phyloP scores from a whole-genome alignment of 23 tunicate genomes.

The Corella eumyota region DNA sequence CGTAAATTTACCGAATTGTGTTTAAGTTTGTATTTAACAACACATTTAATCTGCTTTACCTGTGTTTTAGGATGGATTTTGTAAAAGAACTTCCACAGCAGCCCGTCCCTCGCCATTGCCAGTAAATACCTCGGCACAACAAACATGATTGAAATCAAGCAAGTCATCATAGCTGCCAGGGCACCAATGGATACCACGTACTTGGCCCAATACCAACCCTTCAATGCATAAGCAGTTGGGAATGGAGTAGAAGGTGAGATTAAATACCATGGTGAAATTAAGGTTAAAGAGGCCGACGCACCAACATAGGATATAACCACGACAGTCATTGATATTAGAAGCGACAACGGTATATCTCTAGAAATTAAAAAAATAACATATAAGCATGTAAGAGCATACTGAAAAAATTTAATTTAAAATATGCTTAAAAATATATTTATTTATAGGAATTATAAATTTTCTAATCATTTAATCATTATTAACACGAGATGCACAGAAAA shows the following conservation, averaged over 20 bases:
- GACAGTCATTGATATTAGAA: conserved; percentile 32
- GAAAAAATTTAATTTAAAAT: too few relatives aligned
- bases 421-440: too few relatives aligned
- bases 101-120: conserved; percentile 90
- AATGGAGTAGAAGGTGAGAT: conserved; percentile 37
- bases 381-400: neutral
- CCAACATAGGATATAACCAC: conserved; percentile 64
- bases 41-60: too few relatives aligned
- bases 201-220: conserved; percentile 65
- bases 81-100: conserved; percentile 43
- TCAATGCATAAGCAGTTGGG: conserved; percentile 42
- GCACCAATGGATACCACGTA: conserved; percentile 70
- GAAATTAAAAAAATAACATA: neutral
- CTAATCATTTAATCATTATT: too few relatives aligned
- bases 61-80: conserved; percentile 43
- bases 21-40: too few relatives aligned
- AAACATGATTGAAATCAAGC: conserved; percentile 37
- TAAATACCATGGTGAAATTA: conserved; percentile 56
- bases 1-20: too few relatives aligned
- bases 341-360: conserved; percentile 79
- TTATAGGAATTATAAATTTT: too few relatives aligned
- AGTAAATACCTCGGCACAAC: conserved; percentile 69
- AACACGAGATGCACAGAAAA: too few relatives aligned
- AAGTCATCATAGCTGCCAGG: conserved; percentile 50
- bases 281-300: conserved; percentile 59